Evolutionary conservation across 1,140 invertebrate genomes (phyloP).

Genomic region (Sarcophaga bullata): DNA sequence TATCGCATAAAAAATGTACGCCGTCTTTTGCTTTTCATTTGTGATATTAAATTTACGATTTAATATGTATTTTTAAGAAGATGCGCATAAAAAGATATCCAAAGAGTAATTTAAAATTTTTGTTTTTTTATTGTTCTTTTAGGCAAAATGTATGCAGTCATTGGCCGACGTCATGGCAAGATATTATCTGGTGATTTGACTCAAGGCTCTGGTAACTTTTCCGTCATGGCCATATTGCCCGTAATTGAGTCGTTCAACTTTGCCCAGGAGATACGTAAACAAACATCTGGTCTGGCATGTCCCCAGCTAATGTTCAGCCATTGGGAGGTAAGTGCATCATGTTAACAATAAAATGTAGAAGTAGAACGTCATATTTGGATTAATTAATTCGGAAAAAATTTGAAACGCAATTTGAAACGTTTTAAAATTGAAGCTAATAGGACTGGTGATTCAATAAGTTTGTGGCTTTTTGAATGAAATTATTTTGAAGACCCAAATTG

Average conservation of each 20-base stretch:
- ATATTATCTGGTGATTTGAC: conserved; percentile 90
- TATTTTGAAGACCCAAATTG: too few species aligned
- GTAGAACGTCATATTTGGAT: not conserved
- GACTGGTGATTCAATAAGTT: too few species aligned
- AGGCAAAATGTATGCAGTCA: conserved; percentile 94
- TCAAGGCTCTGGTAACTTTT: conserved; percentile 88
- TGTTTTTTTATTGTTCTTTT: conserved; percentile 47
- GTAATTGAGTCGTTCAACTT: conserved; percentile 97
- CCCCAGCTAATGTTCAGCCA: conserved; percentile 97
- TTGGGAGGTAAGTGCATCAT: conserved; percentile 83
- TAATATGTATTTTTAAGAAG: too few species aligned
- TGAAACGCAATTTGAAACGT: not conserved
- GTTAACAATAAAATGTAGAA: not conserved
- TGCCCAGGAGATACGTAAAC: conserved; percentile 89
- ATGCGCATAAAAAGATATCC: not conserved
- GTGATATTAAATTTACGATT: too few species aligned
- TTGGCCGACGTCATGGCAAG: conserved; percentile 88
- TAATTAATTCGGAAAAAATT: too few species aligned
- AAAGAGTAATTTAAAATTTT: not conserved
- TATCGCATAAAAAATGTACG: too few species aligned
- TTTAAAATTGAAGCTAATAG: too few species aligned
- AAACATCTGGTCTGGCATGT: conserved; percentile 94
- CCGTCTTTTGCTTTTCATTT: not conserved
- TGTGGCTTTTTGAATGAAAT: too few species aligned
- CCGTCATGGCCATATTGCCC: conserved; percentile 88